Conservation (phyloP, 2,797 vertebrate species). For the Micropoecilia bifurca region DNA sequence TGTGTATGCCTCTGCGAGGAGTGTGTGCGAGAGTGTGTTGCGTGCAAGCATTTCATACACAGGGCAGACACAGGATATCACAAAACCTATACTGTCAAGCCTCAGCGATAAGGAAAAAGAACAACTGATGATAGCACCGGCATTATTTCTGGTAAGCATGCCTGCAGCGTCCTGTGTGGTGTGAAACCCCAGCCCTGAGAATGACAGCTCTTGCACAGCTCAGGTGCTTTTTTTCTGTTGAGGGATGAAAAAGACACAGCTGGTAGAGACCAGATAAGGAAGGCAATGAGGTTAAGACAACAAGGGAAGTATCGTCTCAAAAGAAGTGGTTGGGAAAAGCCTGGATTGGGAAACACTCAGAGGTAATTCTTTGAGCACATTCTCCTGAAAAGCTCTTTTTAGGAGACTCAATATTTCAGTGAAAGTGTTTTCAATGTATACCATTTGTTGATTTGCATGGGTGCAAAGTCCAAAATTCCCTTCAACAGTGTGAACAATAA, state of each 20-base stretch:
- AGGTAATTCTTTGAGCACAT: conserved; percentile 30
- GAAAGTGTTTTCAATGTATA: background rate
- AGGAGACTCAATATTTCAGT: background rate
- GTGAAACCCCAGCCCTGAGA: conserved; percentile 71
- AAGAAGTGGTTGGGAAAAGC: conserved; percentile 43
- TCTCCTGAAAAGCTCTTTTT: conserved; percentile 9
- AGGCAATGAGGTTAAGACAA: conserved; percentile 24
- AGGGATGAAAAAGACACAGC: conserved; percentile 48
- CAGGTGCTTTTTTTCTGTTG: conserved; percentile 63
- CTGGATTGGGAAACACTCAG: conserved; percentile 58
- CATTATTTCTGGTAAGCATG: conserved; percentile 83
- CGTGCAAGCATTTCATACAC: conserved; percentile 45
- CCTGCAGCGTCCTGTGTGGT: conserved; percentile 60
- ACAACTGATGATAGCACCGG: conserved; percentile 49
- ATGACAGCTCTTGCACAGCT: conserved; percentile 39
- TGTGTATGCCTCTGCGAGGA: background rate
- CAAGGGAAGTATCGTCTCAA: conserved; percentile 42
- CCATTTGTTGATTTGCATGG: background rate
- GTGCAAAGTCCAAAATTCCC: background rate
- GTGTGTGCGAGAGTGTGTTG: conserved; percentile 21
- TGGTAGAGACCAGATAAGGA: conserved; percentile 36
- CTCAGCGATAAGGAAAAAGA: conserved; percentile 68
- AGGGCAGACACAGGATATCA: conserved; percentile 76
- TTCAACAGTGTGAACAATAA: background rate
- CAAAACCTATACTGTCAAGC: conserved; percentile 58